Evolutionary conservation across 2,888 invertebrate species (phyloP).

Genomic region (Agrilus mali): DNA sequence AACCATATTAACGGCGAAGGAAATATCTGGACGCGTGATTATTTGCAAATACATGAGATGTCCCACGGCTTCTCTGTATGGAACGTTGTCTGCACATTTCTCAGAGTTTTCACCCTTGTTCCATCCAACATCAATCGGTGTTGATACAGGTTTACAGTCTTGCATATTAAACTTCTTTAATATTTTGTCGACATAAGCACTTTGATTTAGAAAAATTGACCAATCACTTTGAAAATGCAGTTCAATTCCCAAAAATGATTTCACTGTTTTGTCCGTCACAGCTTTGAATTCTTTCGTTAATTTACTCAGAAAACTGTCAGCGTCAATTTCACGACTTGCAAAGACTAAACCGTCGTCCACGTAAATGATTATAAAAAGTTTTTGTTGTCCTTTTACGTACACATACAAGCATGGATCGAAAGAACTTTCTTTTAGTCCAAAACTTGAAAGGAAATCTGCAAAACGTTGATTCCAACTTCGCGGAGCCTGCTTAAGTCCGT

Average conservation of each 20-base stretch:
- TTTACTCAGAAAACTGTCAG: too few species aligned
- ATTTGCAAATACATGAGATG: constrained; percentile 20
- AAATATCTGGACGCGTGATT: constrained; percentile 18
- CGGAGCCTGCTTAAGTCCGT: not conserved
- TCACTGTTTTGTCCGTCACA: too few species aligned
- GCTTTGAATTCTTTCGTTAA: too few species aligned
- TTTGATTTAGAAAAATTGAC: too few species aligned
- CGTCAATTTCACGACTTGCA: too few species aligned
- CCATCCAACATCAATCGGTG: constrained; percentile 3
- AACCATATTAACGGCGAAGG: constrained; percentile 18
- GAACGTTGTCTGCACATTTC: constrained; percentile 5
- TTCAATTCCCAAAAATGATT: too few species aligned
- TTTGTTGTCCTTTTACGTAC: not conserved
- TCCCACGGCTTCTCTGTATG: constrained; percentile 18
- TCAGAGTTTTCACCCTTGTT: constrained; percentile 1
- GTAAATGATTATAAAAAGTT: not conserved
- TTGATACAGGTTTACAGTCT: constrained; percentile 2
- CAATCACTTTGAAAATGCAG: too few species aligned
- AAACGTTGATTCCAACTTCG: constrained; percentile 1
- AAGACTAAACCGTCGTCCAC: constrained; percentile 19
- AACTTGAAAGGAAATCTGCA: not conserved
- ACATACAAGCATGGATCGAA: not conserved
- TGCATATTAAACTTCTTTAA: too few species aligned
- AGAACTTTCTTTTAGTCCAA: not conserved
- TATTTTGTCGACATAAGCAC: too few species aligned